Base-by-base conservation (phyloP, 37 sponge, comb jelly and placozoan genomes). In the Cladorhizidae sp. region DNA sequence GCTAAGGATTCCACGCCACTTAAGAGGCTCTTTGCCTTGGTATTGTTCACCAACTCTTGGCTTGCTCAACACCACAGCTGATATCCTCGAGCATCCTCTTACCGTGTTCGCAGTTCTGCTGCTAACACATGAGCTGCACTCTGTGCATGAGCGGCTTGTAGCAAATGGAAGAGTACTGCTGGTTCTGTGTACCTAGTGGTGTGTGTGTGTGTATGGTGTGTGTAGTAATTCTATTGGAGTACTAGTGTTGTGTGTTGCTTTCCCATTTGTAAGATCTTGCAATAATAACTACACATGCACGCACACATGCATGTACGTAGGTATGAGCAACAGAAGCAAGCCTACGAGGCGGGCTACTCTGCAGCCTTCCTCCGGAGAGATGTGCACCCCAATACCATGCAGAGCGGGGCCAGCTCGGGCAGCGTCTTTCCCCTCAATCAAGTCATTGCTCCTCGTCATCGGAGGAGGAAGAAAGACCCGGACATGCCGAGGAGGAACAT, bases 401-500 rank as follows among this genome's bases (percentile, higher is more conserved):
- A 32, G 25, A 43, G 36, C 35, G 31, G 57, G 15, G 43, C 40
- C 17, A 33, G 43, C 35, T 57, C 55, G 37, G 58, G 80, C 11
- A 20, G 70, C 41, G 54, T 57, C 43, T 56, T 74, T 32, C 65
- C 76, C 7, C 41, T 57, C 0, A 50, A 65, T 2, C 40, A 75
- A 0, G 55, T 74, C 22, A 80, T 69, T 57, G 36, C 70, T 49
- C 83, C 83, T 43, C 87, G 68, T 28, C 87, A 80, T 43, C 63
- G 78, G 38, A 41, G 75, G 59, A 87, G 89, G 75, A 92, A 85
- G 73, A 92, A 92, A 51, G 91, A 93, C 76, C 94, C 94, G 1
- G 85, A 86, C 86, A 89, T 89, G 90, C 94, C 94, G 5, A 86
- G 86, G 85, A 77, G 94, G 56, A 83, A 82, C 80, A 93, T 90